Evolutionary conservation across 1,140 invertebrate genomes (phyloP).

Genomic region (Aphidius gifuensis): DNA sequence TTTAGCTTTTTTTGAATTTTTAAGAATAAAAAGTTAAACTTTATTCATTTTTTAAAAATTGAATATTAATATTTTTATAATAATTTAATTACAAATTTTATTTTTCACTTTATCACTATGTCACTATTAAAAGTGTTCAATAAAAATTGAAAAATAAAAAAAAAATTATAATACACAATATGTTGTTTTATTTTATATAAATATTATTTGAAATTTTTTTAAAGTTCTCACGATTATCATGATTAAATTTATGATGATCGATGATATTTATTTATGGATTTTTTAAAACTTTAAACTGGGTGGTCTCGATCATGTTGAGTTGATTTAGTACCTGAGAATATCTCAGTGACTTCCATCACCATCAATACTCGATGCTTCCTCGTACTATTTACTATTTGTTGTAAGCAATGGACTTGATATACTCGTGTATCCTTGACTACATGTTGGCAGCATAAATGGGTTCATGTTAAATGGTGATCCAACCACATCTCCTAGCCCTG

Average conservation of each 20-base stretch:
- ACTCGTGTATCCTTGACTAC: conserved; percentile 74
- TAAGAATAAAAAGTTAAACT: too few relatives aligned
- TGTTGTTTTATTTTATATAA: too few relatives aligned
- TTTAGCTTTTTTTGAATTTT: too few relatives aligned
- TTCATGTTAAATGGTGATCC: conserved; percentile 84
- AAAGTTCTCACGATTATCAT: not conserved
- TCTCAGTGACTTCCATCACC: conserved; percentile 5
- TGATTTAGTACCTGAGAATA: not conserved
- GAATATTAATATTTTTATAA: too few relatives aligned
- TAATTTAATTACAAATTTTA: too few relatives aligned
- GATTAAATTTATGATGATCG: not conserved
- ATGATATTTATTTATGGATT: not conserved
- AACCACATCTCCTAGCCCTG: conserved; percentile 72
- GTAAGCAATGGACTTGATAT: conserved; percentile 77
- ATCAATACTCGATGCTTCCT: conserved; percentile 24
- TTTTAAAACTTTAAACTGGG: conserved; percentile 7
- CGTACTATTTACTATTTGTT: conserved; percentile 71
- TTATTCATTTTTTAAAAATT: too few relatives aligned
- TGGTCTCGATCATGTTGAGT: not conserved
- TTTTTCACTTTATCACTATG: too few relatives aligned
- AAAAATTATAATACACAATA: too few relatives aligned
- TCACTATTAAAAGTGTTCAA: too few relatives aligned
- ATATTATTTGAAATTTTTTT: not conserved
- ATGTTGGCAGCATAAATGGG: conserved; percentile 85
- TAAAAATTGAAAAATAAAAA: too few relatives aligned